Percentiles rank a stretch among this genome's conserved stretches.
phyloP scores from a whole-genome alignment of 2,888 invertebrate genomes.

The Acronicta aceris region DNA sequence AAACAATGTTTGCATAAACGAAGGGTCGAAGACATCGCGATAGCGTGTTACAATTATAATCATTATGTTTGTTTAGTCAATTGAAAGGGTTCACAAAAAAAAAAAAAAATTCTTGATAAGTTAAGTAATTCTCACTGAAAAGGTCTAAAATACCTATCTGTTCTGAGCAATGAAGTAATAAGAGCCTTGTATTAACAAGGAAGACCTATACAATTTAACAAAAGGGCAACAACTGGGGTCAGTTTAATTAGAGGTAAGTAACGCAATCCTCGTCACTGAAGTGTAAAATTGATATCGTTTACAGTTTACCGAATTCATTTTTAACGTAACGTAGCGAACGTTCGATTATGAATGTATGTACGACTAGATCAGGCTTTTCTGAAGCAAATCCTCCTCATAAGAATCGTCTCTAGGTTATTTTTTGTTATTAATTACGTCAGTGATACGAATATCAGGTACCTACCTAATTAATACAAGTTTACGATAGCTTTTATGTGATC shows the following conservation, averaged over 20 bases:
- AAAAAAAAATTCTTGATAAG: too few relatives aligned
- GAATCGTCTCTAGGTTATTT: neutral
- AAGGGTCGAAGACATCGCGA: constrained; percentile 2
- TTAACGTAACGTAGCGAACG: neutral
- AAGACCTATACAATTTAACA: constrained; percentile 21
- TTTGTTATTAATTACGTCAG: too few relatives aligned
- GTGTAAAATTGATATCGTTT: constrained; percentile 41
- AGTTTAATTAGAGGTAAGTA: constrained; percentile 50
- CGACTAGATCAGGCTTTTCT: neutral
- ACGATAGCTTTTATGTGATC: too few relatives aligned
- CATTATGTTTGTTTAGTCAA: neutral
- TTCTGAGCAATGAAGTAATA: constrained; percentile 6
- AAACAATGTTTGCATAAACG: neutral
- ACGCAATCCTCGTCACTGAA: constrained; percentile 39
- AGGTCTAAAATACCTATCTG: too few relatives aligned
- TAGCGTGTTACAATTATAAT: neutral
- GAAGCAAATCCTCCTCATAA: neutral
- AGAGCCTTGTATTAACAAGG: constrained; percentile 15
- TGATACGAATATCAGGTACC: too few relatives aligned
- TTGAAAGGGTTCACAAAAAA: neutral
- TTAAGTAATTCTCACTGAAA: too few relatives aligned
- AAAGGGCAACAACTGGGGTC: constrained; percentile 23
- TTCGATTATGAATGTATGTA: too few relatives aligned
- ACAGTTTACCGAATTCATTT: constrained; percentile 16
- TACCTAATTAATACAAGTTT: too few relatives aligned